Percentiles rank a stretch among this genome's conserved stretches.
phyloP scores from a whole-genome alignment of 2,888 invertebrate genomes.

The Panzeria rudis region DNA sequence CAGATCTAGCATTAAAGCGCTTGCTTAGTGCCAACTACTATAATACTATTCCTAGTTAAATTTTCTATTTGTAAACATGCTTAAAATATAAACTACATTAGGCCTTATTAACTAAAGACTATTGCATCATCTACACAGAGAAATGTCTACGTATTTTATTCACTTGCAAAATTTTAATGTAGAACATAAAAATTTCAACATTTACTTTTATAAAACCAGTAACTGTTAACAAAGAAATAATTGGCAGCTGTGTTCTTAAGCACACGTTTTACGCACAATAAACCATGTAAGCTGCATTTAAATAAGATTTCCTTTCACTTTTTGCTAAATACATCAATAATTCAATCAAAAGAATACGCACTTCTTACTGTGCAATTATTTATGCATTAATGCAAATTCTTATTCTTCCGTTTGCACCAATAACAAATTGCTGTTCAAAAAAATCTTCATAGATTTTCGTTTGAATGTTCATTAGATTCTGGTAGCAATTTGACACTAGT shows the following conservation, averaged over 20 bases:
- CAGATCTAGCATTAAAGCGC: too few species aligned
- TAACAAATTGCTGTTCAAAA: neutral
- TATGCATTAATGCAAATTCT: constrained; percentile 28
- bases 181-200: neutral
- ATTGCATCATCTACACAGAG: neutral
- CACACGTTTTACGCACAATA: neutral
- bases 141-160: neutral
- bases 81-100: too few species aligned
- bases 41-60: too few species aligned
- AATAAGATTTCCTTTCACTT: constrained; percentile 36
- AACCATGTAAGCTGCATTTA: neutral
- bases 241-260: constrained; percentile 3
- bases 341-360: constrained; percentile 26
- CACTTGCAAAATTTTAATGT: constrained; percentile 1
- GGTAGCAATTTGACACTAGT: constrained; percentile 19
- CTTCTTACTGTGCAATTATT: neutral
- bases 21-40: too few species aligned
- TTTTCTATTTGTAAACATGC: too few species aligned
- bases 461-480: constrained; percentile 14
- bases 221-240: neutral
- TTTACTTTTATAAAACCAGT: neutral
- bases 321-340: neutral
- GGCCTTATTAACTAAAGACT: too few species aligned
- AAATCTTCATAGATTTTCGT: neutral
- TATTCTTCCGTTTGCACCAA: constrained; percentile 1